phyloP scores from a whole-genome alignment of 1,140 invertebrate genomes.

The Himalopsyche phryganea region DNA sequence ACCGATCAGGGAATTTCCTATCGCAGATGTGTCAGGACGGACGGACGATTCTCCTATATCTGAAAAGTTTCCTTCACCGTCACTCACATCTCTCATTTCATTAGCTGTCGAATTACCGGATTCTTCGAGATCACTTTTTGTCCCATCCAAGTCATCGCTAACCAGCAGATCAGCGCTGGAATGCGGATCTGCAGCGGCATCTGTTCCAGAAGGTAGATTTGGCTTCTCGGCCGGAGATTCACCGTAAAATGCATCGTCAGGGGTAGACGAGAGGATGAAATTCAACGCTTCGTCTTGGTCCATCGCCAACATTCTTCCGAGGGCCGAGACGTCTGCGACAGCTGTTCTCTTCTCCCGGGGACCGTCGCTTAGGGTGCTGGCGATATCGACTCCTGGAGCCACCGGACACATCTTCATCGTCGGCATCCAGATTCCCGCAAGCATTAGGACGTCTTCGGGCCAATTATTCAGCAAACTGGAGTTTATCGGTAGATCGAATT shows the following conservation, averaged over 20 bases:
- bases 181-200: too few species aligned
- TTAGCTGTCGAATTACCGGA: too few species aligned
- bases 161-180: too few species aligned
- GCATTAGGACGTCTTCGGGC: slow-evolving; percentile 76
- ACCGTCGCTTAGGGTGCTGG: slow-evolving; percentile 60
- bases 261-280: slow-evolving; percentile 56
- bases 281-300: slow-evolving; percentile 65
- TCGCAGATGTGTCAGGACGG: slow-evolving; percentile 6
- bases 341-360: slow-evolving; percentile 42
- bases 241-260: slow-evolving; percentile 14
- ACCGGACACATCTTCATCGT: slow-evolving; percentile 69
- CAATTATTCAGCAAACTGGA: slow-evolving; percentile 86
- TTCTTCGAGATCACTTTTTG: too few species aligned
- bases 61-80: slow-evolving; percentile 1
- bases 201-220: too few species aligned
- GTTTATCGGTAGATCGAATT: slow-evolving; percentile 81
- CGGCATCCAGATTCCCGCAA: slow-evolving; percentile 81
- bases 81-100: too few species aligned
- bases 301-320: slow-evolving; percentile 51
- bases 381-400: slow-evolving; percentile 65
- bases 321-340: slow-evolving; percentile 46
- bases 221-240: too few species aligned
- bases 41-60: background rate
- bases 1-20: slow-evolving; percentile 28
- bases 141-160: too few species aligned